Evolutionary conservation across 2,888 invertebrate genomes (phyloP).

Genomic region (Ichneumoninae sp.): DNA sequence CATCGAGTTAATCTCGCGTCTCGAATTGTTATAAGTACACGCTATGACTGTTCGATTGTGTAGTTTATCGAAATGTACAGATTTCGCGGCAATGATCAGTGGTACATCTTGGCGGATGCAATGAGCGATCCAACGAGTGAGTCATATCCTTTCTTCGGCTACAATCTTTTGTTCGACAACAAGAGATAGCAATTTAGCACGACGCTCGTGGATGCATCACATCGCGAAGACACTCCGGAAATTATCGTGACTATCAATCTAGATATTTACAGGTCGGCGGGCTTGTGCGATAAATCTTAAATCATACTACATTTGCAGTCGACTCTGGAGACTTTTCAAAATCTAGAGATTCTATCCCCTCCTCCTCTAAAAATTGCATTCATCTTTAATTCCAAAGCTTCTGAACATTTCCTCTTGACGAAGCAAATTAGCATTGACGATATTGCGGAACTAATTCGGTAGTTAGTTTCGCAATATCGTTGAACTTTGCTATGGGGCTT

Average conservation of each 20-base stretch:
- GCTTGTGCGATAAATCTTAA: slow-evolving; percentile 52
- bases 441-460: no score
- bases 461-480: no score
- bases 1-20: background rate
- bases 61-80: slow-evolving; percentile 43
- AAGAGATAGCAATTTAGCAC: background rate
- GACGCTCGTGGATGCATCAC: slow-evolving; percentile 3
- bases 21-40: slow-evolving; percentile 15
- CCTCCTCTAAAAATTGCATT: background rate
- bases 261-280: slow-evolving; percentile 63
- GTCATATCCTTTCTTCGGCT: background rate
- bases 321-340: slow-evolving; percentile 2
- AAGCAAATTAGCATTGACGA: background rate
- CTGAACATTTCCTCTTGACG: background rate
- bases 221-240: slow-evolving; percentile 50
- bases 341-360: background rate
- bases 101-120: slow-evolving; percentile 24
- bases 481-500: background rate
- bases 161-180: background rate
- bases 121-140: background rate
- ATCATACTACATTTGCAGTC: slow-evolving; percentile 33
- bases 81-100: slow-evolving; percentile 34
- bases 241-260: slow-evolving; percentile 55
- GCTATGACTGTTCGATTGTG: slow-evolving; percentile 1
- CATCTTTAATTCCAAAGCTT: background rate